Evolutionary conservation across 2,888 invertebrate genomes (phyloP), one percentile per base, ranked within the genome.

Genomic region (Heteropelma amictum): DNA sequence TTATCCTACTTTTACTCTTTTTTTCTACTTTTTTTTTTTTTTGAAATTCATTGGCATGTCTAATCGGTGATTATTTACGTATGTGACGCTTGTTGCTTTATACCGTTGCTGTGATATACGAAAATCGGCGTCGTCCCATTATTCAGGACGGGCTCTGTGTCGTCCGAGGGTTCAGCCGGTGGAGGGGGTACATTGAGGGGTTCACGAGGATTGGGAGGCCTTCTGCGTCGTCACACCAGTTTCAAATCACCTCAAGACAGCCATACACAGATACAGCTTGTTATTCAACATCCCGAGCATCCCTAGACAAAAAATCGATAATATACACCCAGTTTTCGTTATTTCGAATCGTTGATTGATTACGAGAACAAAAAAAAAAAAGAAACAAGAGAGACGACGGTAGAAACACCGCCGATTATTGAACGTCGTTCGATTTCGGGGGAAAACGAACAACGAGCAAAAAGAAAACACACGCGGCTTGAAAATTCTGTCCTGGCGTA

Each of bases 231-330:
- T 84, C 89, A 89, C 85, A 88, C 89, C 88, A 89, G 89, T 89
- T 89, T 89, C 88, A 89, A 89, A 88, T 88, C 89, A 86, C 87
- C 88, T 84, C 89, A 89, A 86, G 89, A 89, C 81, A 88, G 84
- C 82, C 86, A 88, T 81, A 85, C 88, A 84, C 88, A 87, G 84
- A 87, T 87, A 85, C 88, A 89, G 80, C 88, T 88, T 87, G 88
- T 88, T 86, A 87, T 88, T 87, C 88, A 89, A 81, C 89, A 88
- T 88, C 88, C 88, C 84, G 88, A 88, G 82, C 87, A 88, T 83
- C 85, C 87, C 83, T 87, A 87, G 82, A 23, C 12, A 33, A 58
- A 33, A 23, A 73, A 40, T 47, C 35, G 23, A 67, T 70, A 67
- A 64, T 45, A 49, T 21, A 51, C 19, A 19, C 56, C 63, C n/a